Evolutionary conservation across 1,140 invertebrate genomes (phyloP).

Genomic region (Patella vulgata): DNA sequence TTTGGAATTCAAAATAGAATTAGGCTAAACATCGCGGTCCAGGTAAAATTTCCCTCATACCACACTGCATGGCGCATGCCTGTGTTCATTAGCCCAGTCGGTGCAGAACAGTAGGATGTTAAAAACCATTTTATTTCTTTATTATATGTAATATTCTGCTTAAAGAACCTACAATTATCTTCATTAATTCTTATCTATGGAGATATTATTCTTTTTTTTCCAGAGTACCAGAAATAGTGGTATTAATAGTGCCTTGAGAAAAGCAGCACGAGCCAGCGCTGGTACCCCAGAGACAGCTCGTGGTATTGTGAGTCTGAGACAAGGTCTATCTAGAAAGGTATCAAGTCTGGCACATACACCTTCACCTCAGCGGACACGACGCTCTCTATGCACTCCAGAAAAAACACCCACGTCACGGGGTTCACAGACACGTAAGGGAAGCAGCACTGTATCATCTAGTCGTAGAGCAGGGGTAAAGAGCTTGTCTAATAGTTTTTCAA

Average conservation of each 20-base stretch:
- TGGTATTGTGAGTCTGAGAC: constrained; percentile 48
- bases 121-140: too few relatives aligned
- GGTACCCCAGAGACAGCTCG: constrained; percentile 59
- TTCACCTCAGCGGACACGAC: constrained; percentile 8
- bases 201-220: too few relatives aligned
- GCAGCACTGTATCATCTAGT: constrained; percentile 12
- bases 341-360: constrained; percentile 18
- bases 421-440: not conserved
- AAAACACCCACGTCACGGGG: not conserved
- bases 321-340: constrained; percentile 35
- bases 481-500: constrained; percentile 6
- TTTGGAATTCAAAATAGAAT: too few relatives aligned
- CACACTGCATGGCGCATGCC: too few relatives aligned
- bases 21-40: too few relatives aligned
- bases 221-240: too few relatives aligned
- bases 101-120: too few relatives aligned
- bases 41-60: too few relatives aligned
- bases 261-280: constrained; percentile 58
- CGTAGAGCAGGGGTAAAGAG: constrained; percentile 7
- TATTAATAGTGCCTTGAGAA: constrained; percentile 32
- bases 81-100: too few relatives aligned
- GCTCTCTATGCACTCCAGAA: not conserved
- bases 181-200: too few relatives aligned
- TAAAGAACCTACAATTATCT: too few relatives aligned
- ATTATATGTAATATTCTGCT: too few relatives aligned